A percentile compares a stretch with the other conserved stretches of the same genome.
phyloP scores from a whole-genome alignment of 35 echinoderm and acorn worm species.

The Acanthaster planci region DNA sequence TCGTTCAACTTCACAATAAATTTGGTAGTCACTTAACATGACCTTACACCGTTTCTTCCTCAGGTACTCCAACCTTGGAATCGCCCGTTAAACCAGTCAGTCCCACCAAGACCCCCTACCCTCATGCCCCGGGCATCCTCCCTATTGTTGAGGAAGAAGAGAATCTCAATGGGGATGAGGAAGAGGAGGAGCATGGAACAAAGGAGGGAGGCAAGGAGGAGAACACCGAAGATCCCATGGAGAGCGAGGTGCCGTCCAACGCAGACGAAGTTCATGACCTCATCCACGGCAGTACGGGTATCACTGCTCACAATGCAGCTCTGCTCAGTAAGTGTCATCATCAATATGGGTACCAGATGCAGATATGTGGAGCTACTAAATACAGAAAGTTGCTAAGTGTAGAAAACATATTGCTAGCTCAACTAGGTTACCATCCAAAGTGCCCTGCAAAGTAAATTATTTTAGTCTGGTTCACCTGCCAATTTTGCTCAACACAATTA shows the following conservation, averaged over 20 bases:
- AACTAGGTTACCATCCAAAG: too few relatives aligned
- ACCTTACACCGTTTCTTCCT: too few relatives aligned
- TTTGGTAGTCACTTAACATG: too few relatives aligned
- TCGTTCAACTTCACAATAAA: too few relatives aligned
- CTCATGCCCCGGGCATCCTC: constrained; percentile 59
- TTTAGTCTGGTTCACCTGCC: too few relatives aligned
- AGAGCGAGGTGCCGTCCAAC: constrained; percentile 72
- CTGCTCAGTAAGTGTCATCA: constrained; percentile 74
- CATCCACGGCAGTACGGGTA: constrained; percentile 41
- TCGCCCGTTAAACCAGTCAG: constrained; percentile 51
- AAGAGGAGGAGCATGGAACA: constrained; percentile 16
- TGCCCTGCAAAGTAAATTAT: too few relatives aligned
- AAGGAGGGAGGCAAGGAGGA: constrained; percentile 27
- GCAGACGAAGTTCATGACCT: constrained; percentile 89
- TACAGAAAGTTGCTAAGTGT: neutral
- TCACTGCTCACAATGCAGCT: constrained; percentile 72
- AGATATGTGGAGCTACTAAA: neutral
- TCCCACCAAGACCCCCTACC: constrained; percentile 75
- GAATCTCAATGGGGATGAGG: neutral
- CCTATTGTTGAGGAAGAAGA: constrained; percentile 90
- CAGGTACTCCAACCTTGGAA: constrained; percentile 29
- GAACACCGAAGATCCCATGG: constrained; percentile 31
- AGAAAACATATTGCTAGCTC: too few relatives aligned
- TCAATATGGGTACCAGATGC: neutral
- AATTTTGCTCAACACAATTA: too few relatives aligned